Conservation (phyloP, 2,113 vertebrate genomes). For the Hippotragus niger region DNA sequence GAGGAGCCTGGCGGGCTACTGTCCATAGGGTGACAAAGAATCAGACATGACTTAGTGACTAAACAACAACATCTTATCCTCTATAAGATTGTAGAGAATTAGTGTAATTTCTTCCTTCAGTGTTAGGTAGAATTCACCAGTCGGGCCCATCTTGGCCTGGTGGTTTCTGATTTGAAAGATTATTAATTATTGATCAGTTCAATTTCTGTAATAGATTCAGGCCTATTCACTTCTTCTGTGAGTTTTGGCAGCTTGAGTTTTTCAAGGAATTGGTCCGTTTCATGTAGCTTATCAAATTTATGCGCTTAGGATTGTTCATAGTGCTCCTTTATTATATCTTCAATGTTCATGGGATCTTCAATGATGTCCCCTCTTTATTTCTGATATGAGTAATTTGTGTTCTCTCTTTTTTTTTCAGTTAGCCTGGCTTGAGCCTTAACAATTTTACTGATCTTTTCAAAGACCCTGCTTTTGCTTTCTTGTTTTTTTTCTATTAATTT, state of each 20-base stretch:
- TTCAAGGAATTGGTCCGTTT: background rate
- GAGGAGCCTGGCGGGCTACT: background rate
- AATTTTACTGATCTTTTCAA: background rate
- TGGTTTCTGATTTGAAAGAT: background rate
- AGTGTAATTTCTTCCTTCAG: background rate
- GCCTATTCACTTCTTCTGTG: background rate
- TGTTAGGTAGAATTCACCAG: background rate
- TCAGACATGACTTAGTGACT: background rate
- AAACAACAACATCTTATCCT: background rate
- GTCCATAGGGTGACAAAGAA: background rate
- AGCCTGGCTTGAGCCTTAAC: background rate
- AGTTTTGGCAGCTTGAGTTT: background rate
- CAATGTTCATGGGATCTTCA: background rate
- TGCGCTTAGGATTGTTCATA: background rate
- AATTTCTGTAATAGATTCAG: background rate
- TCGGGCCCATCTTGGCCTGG: background rate
- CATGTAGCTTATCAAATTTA: background rate
- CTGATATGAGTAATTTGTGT: background rate
- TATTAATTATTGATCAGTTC: background rate
- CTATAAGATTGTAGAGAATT: background rate
- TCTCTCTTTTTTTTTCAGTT: background rate
- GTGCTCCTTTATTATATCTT: background rate
- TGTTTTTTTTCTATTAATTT: background rate
- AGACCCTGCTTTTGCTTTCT: background rate
- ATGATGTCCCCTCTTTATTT: background rate